phyloP scores from a whole-genome alignment of 2,888 invertebrate genomes.

The Phasia obesa region DNA sequence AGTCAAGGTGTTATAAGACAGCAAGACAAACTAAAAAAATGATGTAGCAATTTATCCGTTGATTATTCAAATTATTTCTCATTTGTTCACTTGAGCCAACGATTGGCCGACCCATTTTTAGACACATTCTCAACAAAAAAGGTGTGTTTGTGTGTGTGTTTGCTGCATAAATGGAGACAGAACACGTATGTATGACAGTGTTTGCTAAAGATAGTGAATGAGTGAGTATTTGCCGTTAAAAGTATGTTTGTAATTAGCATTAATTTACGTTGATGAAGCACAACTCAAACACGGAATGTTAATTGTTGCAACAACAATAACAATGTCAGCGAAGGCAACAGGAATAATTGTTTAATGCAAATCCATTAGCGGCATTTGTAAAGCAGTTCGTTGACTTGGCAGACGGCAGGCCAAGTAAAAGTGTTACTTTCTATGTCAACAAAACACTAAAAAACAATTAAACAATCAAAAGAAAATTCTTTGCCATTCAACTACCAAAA shows the following conservation, averaged over 20 bases:
- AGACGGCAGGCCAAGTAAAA: conserved; percentile 41
- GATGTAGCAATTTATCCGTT: no score
- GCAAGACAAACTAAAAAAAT: no score
- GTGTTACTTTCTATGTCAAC: conserved; percentile 65
- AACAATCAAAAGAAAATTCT: conserved; percentile 40
- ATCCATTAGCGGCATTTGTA: conserved; percentile 38
- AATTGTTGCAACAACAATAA: conserved; percentile 49
- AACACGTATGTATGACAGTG: conserved; percentile 16
- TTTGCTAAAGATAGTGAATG: conserved; percentile 13
- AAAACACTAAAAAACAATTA: background rate
- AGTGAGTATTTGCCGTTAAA: conserved; percentile 41
- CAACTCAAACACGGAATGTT: conserved; percentile 56
- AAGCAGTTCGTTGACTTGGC: conserved; percentile 50
- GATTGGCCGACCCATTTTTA: conserved; percentile 22
- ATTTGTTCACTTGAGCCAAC: no score
- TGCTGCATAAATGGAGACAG: conserved; percentile 16
- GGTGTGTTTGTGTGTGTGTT: background rate
- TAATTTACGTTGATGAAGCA: conserved; percentile 68
- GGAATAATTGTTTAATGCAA: conserved; percentile 31
- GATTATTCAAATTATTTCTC: no score
- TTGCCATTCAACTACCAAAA: conserved; percentile 45
- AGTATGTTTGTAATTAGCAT: conserved; percentile 71
- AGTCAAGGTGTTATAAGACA: no score
- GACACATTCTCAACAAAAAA: conserved; percentile 15
- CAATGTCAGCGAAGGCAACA: background rate